These are phyloP conservation scores for Myathropa florea DNA, from an alignment of 2,888 invertebrate species.

Conservation along the genomic window DNA sequence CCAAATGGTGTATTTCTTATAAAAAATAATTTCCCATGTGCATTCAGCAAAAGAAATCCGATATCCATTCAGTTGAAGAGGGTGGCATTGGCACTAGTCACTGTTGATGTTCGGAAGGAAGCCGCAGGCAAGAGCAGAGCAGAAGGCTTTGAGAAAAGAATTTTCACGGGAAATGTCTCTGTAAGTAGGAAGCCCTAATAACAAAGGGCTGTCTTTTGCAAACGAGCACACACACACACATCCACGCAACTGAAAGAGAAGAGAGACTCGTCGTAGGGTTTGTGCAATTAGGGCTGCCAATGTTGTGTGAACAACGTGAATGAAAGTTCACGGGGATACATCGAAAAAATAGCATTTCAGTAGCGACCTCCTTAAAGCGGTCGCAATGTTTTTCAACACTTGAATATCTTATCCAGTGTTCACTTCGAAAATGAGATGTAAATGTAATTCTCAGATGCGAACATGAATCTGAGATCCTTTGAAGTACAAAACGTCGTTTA, in stretches of 20 bases:
- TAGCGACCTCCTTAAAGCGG: neutral
- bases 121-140: slow-evolving; percentile 28
- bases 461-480: neutral
- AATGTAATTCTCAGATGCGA: neutral
- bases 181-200: slow-evolving; percentile 47
- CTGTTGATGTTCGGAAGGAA: neutral
- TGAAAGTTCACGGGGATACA: neutral
- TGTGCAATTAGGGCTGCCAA: slow-evolving; percentile 47
- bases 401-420: neutral
- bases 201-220: slow-evolving; percentile 53
- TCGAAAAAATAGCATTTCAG: neutral
- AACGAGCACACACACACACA: neutral
- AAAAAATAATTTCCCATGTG: slow-evolving; percentile 71
- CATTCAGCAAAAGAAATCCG: slow-evolving; percentile 66
- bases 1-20: slow-evolving; percentile 59
- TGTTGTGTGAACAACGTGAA: slow-evolving; percentile 2
- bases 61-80: slow-evolving; percentile 58
- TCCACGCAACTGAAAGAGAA: too few relatives aligned
- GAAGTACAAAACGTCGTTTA: neutral
- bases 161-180: slow-evolving; percentile 61
- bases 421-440: neutral
- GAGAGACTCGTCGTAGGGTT: neutral
- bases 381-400: too few relatives aligned
- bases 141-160: slow-evolving; percentile 11
- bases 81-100: slow-evolving; percentile 4